Evolutionary conservation across 92 coral and sea anemone species (phyloP).

Genomic region (Pocillopora meandrina): DNA sequence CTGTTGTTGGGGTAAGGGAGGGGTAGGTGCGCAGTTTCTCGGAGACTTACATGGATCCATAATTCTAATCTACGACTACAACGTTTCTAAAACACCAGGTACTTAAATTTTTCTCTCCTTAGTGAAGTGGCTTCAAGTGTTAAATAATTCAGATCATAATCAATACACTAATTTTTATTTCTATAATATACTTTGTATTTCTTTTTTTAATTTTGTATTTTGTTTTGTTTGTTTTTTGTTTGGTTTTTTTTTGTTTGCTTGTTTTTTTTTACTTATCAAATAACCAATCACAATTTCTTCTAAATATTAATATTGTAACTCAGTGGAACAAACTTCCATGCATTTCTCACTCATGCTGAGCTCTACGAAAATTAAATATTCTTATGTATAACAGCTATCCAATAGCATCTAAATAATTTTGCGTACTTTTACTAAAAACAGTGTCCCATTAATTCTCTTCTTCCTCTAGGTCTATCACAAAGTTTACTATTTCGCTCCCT

Average conservation of each 20-base stretch:
- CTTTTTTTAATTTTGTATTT: neutral
- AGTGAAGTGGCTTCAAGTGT: slow-evolving; percentile 3
- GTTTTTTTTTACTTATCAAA: slow-evolving; percentile 22
- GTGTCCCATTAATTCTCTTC: neutral
- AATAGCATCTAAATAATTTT: slow-evolving; percentile 43
- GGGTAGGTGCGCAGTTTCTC: too few relatives aligned
- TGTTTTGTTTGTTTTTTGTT: too few relatives aligned
- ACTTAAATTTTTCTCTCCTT: neutral
- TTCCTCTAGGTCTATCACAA: neutral
- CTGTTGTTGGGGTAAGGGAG: too few relatives aligned
- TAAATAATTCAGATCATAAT: slow-evolving; percentile 29
- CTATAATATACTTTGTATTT: neutral
- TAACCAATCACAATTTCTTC: slow-evolving; percentile 15
- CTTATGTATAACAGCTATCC: slow-evolving; percentile 28
- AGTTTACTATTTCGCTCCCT: too few relatives aligned
- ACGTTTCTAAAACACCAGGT: neutral
- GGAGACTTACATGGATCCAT: too few relatives aligned
- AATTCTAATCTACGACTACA: neutral
- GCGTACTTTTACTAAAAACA: slow-evolving; percentile 1
- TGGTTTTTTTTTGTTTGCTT: neutral
- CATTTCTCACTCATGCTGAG: neutral
- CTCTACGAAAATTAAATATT: slow-evolving; percentile 34
- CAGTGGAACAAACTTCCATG: neutral
- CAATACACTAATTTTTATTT: slow-evolving; percentile 21
- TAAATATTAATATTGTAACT: neutral